Conservation (phyloP, 2,888 invertebrate species). For the Zaprionus bogoriensis region DNA sequence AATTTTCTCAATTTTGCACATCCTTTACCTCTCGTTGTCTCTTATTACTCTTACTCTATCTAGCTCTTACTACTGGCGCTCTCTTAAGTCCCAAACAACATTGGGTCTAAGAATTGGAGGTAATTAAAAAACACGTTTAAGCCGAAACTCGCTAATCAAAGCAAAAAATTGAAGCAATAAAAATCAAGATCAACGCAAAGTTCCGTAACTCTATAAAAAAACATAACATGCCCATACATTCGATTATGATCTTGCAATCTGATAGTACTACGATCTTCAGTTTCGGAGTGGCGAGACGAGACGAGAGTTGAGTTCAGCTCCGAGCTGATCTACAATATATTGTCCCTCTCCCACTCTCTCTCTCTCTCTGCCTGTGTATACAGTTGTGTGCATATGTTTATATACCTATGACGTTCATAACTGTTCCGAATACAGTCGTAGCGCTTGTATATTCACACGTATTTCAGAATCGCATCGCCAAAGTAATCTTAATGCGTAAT, state of each 20-base stretch:
- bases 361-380: not conserved
- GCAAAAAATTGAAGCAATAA: not conserved
- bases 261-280: not conserved
- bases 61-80: not conserved
- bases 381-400: not conserved
- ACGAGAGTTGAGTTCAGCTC: not conserved
- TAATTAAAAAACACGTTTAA: not conserved
- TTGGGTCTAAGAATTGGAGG: not conserved
- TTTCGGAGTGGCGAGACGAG: not conserved
- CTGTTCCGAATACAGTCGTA: not conserved
- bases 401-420: not conserved
- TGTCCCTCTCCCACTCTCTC: not conserved
- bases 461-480: not conserved
- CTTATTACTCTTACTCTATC: not conserved
- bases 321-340: not conserved
- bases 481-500: slow-evolving; percentile 1
- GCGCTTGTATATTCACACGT: not conserved
- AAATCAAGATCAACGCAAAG: not conserved
- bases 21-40: not conserved
- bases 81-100: not conserved
- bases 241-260: not conserved
- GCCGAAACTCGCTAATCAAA: not conserved
- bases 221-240: not conserved
- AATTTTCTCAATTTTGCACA: not conserved
- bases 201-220: not conserved